These are phyloP conservation scores for Pristionchus exspectatus DNA, from an alignment of 2,888 invertebrate genomes.

Conservation along the genomic window DNA sequence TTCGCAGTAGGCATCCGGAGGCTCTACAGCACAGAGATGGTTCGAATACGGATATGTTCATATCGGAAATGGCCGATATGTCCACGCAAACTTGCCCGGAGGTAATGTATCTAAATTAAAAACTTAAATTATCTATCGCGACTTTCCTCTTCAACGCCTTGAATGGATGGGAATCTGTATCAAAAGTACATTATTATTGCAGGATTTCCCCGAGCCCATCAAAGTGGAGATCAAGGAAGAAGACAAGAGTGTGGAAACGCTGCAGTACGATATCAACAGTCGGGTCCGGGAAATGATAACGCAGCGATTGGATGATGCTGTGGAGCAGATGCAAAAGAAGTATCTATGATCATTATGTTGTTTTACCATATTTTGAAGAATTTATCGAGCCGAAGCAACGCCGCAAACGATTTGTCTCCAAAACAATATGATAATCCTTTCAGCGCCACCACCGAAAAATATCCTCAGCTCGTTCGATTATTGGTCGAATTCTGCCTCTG, in stretches of 20 bases:
- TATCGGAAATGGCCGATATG: background rate
- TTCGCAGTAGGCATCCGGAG: background rate
- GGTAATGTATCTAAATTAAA: background rate
- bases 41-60: background rate
- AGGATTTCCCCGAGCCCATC: background rate
- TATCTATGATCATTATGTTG: too few relatives aligned
- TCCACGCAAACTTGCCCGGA: background rate
- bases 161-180: too few relatives aligned
- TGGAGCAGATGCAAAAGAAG: slow-evolving; percentile 7
- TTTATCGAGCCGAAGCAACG: too few relatives aligned
- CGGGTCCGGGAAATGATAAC: slow-evolving; percentile 50
- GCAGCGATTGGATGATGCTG: slow-evolving; percentile 32
- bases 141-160: too few relatives aligned
- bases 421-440: too few relatives aligned
- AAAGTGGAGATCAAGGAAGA: background rate
- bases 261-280: slow-evolving; percentile 7
- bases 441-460: background rate
- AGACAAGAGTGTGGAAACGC: background rate
- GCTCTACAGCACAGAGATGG: background rate
- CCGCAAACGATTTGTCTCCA: too few relatives aligned
- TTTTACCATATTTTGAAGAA: too few relatives aligned
- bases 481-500: slow-evolving; percentile 32
- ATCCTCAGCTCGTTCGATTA: background rate
- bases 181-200: background rate
- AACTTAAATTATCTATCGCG: too few relatives aligned